Evolutionary conservation across 2,888 invertebrate species (phyloP).

Genomic region (Calameuta pallipes): DNA sequence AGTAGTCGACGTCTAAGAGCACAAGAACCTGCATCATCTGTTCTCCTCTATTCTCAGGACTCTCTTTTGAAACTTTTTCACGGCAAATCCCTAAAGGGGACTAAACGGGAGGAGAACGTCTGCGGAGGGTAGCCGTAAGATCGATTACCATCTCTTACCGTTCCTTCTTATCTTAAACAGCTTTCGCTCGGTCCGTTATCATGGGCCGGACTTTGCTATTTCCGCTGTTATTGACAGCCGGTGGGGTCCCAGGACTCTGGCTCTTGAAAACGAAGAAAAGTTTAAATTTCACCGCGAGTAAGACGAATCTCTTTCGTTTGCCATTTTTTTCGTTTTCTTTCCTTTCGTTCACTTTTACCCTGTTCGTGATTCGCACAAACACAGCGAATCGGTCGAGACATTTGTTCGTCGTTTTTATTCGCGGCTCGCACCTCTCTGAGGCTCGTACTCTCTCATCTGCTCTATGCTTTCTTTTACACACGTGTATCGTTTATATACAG

Average conservation of each 20-base stretch:
- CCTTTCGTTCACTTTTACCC: not conserved
- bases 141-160: conserved; percentile 7
- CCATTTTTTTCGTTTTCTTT: not conserved
- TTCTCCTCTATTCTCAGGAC: conserved; percentile 30
- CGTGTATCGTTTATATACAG: not conserved
- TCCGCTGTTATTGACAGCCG: conserved; percentile 24
- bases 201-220: conserved; percentile 27
- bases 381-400: not conserved
- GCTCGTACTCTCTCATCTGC: not conserved
- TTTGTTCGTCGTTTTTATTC: not conserved
- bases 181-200: conserved; percentile 20
- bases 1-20: conserved; percentile 13
- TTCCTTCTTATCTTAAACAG: conserved; percentile 3
- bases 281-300: not conserved
- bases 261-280: not conserved
- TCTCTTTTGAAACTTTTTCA: conserved; percentile 31
- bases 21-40: conserved; percentile 28
- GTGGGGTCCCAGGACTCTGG: not conserved
- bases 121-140: not conserved
- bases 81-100: conserved; percentile 31
- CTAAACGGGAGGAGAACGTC: conserved; percentile 20
- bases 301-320: not conserved
- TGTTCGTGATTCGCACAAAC: not conserved
- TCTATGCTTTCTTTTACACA: not conserved
- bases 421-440: not conserved